Evolutionary conservation across 1,140 invertebrate genomes (phyloP), one percentile per base, ranked within the genome.

Genomic region (Euborellia annulipes): DNA sequence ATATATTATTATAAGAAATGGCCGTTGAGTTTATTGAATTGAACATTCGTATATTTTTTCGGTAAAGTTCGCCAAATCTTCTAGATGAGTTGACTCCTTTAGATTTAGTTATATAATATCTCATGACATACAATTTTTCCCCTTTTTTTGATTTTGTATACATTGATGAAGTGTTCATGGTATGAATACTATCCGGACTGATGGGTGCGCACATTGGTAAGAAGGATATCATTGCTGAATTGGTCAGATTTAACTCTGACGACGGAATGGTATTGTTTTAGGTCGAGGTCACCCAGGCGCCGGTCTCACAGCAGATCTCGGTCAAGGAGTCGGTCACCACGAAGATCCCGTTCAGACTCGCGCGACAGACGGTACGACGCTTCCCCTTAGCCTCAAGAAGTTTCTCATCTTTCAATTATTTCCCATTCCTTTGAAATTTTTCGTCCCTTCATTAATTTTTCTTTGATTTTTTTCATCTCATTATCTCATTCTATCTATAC

Each of bases 321-420:
- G 2, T 48, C 47, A 21, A 65, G 65, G 47, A 63, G 63, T 43
- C 64, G 63, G 56, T 61, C 64, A 52, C 62, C 65, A 48, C 61
- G 64, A 49, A 63, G 64, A 46, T 65, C 64, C 22, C 64, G 64
- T 51, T 67, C 65, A 39, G 63, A 66, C 39, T 67, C 65, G 41
- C 63, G 64, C 41, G 65, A 66, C 51, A 67, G 65, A 62, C 63
- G 65, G 58, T 67, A 66, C 21, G 22, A n/a, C 22, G 16, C 21
- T 7, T 21, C 16, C 3, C 18, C 23, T 27, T 27, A 27, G 23
- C 23, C 23, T 6, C 23, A 27, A 27, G 23, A 27, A 27, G 23
- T 11, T 27, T 27, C 23, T 27, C 23, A 6, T 27, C 23, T 6
- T 27, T 6, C 4, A 27, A 27, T 27, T 27, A 27, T 27, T 27